Percentiles rank a stretch among this genome's conserved stretches.
Evolutionary conservation across 2,113 vertebrate species (phyloP).

Genomic region (Passer domesticus): DNA sequence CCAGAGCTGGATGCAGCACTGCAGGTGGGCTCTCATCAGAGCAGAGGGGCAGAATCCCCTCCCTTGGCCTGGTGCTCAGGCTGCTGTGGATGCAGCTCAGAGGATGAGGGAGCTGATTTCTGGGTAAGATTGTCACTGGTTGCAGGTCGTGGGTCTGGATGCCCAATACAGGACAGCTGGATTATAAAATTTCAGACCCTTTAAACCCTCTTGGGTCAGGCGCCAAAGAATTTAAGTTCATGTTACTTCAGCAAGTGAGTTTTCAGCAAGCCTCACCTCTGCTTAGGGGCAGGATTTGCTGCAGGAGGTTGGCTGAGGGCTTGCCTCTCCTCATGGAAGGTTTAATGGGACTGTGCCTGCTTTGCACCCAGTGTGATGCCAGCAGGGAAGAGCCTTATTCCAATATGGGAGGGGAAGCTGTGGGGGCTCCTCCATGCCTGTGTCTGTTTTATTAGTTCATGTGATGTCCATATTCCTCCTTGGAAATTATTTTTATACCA

Average conservation of each 20-base stretch:
- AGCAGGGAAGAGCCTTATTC: not conserved
- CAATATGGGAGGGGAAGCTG: not conserved
- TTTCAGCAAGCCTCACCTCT: not conserved
- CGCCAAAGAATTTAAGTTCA: not conserved
- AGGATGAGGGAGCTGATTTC: not conserved
- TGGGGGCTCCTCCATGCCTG: not conserved
- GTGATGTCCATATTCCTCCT: not conserved
- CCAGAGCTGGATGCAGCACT: not conserved
- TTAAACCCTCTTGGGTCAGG: not conserved
- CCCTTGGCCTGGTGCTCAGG: not conserved
- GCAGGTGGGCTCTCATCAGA: not conserved
- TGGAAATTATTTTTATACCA: not conserved
- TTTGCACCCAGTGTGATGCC: not conserved
- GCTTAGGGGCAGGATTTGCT: not conserved
- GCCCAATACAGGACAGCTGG: not conserved
- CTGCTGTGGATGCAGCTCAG: not conserved
- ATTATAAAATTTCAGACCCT: not conserved
- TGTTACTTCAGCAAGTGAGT: not conserved
- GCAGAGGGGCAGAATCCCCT: not conserved
- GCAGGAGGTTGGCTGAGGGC: not conserved
- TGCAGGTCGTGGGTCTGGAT: not conserved
- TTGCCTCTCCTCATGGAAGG: not conserved
- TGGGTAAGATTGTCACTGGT: not conserved
- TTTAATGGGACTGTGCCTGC: fast-evolving
- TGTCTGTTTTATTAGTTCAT: not conserved